Evolutionary conservation across 2,888 invertebrate genomes (phyloP), one percentile per base, ranked within the genome.

Genomic region (Oegoconia quadripuncta): DNA sequence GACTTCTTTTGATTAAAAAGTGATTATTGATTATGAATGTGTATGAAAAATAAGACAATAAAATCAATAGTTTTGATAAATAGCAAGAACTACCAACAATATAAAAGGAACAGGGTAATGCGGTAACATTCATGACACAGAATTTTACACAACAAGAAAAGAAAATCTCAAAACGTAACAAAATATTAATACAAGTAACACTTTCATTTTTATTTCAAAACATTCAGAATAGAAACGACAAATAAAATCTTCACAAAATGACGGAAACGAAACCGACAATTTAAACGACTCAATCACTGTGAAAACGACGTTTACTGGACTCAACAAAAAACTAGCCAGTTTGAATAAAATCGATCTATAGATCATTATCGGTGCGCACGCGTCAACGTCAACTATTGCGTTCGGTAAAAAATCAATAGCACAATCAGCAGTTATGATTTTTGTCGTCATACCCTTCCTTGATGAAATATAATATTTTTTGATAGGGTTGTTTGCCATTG

Each of bases 391-490:
- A 68, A 60, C 64, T 41, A 66, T 64, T 65, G 61, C n/a, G 29
- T 25, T 39, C 33, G 62, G 66, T 71, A 57, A 72, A 65, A 64
- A 64, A 67, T 67, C 67, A 66, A 69, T 70, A 42, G 37, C 37
- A 28, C 25, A 20, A 18, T 25, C 14, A 14, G 55, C 42, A 58
- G 67, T 73, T 76, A 76, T 76, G 65, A 73, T 74, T 70, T 57
- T 54, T 48, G 36, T 45, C 44, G 52, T 54, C 53, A 53, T 55
- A 59, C 65, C 66, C 66, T 59, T 37, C 37, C 59, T 72, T 55
- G 67, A 68, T 72, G 74, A 72, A 83, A 83, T 78, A 73, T 75
- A 69, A 82, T 83, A 84, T 83, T 78, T 62, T 57, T 49, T 36
- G 33, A 41, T 65, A 76, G 80, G 82, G 82, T 73, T 67, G 48